A percentile compares a stretch with the other conserved stretches of the same genome.
Conservation (phyloP, 2,113 vertebrate genomes). For the Steatornis caripensis region DNA sequence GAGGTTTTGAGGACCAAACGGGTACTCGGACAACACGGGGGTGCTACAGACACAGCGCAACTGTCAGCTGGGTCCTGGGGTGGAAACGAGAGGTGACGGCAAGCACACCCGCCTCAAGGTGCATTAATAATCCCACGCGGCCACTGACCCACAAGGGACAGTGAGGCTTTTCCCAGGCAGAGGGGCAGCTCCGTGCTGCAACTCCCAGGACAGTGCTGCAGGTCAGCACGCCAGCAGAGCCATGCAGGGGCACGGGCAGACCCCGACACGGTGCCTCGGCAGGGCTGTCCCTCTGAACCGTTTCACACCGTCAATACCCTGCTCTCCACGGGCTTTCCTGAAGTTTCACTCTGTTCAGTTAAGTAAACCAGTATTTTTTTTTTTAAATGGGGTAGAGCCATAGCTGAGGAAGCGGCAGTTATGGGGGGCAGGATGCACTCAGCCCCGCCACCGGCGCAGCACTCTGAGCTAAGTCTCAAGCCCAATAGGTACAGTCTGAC, state of each 20-base stretch:
- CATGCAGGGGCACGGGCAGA: rapidly evolving
- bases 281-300: not conserved
- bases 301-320: not conserved
- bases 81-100: not conserved
- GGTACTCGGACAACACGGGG: rapidly evolving
- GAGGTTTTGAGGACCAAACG: not conserved
- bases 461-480: not conserved
- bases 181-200: not conserved
- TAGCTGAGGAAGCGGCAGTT: not conserved
- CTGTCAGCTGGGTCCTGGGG: not conserved
- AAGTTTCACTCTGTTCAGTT: not conserved
- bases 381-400: not conserved
- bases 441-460: not conserved
- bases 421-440: not conserved
- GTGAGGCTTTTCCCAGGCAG: not conserved
- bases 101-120: not conserved
- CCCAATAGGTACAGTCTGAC: not conserved
- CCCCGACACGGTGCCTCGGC: not conserved
- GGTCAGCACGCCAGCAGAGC: not conserved
- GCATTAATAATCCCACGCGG: rapidly evolving
- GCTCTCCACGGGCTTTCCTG: not conserved
- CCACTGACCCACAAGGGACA: not conserved
- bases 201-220: not conserved
- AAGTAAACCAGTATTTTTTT: rapidly evolving
- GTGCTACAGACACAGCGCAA: not conserved